phyloP scores from a whole-genome alignment of 2,888 invertebrate species.

The Conomelus anceps region DNA sequence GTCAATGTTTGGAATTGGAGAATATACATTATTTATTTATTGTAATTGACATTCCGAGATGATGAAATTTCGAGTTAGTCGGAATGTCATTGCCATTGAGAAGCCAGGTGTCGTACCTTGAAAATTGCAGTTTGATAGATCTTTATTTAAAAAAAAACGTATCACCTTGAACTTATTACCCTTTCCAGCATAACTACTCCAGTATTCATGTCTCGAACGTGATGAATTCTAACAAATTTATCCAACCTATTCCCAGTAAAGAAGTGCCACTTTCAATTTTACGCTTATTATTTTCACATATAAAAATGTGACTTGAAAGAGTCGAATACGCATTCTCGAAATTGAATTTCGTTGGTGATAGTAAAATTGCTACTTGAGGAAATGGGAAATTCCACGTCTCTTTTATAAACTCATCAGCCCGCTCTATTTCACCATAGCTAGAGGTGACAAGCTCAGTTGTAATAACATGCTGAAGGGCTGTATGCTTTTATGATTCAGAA shows the following conservation, averaged over 20 bases:
- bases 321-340: background rate
- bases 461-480: background rate
- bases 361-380: background rate
- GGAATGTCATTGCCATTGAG: too few relatives aligned
- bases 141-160: too few relatives aligned
- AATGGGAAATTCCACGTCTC: background rate
- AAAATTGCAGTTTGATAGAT: background rate
- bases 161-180: background rate
- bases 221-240: background rate
- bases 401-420: background rate
- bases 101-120: too few relatives aligned
- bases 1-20: too few relatives aligned
- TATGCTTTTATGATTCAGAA: background rate
- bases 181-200: background rate
- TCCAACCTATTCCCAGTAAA: background rate
- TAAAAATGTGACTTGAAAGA: background rate
- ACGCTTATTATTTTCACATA: background rate
- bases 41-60: too few relatives aligned
- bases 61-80: too few relatives aligned
- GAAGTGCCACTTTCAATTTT: background rate
- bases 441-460: background rate
- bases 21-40: too few relatives aligned
- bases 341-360: background rate
- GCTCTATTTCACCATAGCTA: background rate
- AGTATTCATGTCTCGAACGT: background rate